Conservation (phyloP, 2,113 vertebrate species). For the Neodon shergylaensis region DNA sequence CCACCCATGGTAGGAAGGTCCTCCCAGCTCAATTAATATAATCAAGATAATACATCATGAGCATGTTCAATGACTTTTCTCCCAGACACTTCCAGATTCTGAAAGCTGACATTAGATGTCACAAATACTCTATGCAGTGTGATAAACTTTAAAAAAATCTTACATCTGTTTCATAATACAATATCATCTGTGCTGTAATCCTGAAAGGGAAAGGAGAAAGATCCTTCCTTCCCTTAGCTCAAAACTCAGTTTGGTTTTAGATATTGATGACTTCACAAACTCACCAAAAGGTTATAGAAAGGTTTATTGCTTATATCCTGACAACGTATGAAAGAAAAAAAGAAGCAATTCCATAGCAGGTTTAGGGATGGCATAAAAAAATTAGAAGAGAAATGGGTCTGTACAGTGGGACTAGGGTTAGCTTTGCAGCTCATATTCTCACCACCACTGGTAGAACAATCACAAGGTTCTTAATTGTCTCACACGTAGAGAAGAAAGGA, state of each 20-base stretch:
- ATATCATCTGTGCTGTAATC: background rate
- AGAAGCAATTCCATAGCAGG: background rate
- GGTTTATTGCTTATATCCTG: background rate
- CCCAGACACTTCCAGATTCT: no score
- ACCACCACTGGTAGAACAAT: background rate
- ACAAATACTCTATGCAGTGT: background rate
- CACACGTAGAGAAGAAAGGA: background rate
- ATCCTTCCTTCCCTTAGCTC: background rate
- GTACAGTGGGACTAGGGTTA: background rate
- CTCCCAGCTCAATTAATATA: background rate
- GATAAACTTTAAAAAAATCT: background rate
- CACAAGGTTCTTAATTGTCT: background rate
- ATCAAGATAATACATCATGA: background rate
- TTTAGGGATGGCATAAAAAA: background rate
- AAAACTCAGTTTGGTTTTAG: background rate
- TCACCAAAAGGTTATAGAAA: background rate
- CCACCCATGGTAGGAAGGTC: no score
- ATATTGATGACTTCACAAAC: background rate
- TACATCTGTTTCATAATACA: background rate
- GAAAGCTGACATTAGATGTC: background rate
- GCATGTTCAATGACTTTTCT: background rate
- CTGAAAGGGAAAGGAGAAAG: background rate
- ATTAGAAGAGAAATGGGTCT: background rate
- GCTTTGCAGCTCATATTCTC: background rate
- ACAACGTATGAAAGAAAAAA: background rate